phyloP scores from a whole-genome alignment of 1,140 invertebrate genomes.

The Melipona quadrifasciata region DNA sequence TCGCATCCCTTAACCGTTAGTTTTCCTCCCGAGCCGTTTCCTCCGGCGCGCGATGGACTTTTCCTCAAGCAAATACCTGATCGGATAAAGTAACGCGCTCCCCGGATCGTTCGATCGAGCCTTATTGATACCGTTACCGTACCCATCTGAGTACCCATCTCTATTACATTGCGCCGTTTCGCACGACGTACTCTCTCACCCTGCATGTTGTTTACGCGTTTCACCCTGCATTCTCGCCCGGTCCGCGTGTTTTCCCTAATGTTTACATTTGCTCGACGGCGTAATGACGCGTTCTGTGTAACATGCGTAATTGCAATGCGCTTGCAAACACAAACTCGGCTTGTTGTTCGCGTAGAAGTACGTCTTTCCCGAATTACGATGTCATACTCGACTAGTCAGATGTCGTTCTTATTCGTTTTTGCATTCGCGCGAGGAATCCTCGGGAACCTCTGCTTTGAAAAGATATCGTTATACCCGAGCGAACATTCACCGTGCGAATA shows the following conservation, averaged over 20 bases:
- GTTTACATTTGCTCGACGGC: not conserved
- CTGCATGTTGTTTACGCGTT: slow-evolving; percentile 4
- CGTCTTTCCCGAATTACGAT: not conserved
- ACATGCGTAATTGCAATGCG: not conserved
- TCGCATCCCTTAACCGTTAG: slow-evolving; percentile 4
- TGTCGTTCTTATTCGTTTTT: not conserved
- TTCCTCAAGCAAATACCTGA: slow-evolving; percentile 21
- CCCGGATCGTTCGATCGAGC: slow-evolving; percentile 19
- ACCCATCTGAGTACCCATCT: slow-evolving; percentile 7
- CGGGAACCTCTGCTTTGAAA: too few relatives aligned
- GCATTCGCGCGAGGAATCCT: too few relatives aligned
- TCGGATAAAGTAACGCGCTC: slow-evolving; percentile 25
- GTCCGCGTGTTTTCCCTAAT: not conserved
- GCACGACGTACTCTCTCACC: not conserved
- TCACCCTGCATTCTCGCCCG: too few relatives aligned
- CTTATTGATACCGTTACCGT: slow-evolving; percentile 35
- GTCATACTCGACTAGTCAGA: not conserved
- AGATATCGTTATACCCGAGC: too few relatives aligned
- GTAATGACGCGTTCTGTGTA: not conserved
- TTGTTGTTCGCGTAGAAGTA: not conserved
- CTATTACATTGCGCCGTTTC: slow-evolving; percentile 9
- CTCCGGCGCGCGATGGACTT: not conserved
- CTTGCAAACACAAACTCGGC: not conserved
- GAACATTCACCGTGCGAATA: too few relatives aligned
- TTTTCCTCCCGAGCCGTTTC: not conserved